Percentiles rank a stretch among this genome's conserved stretches.
Evolutionary conservation across 2,888 invertebrate genomes (phyloP).

Genomic region (Dasypolia templi): DNA sequence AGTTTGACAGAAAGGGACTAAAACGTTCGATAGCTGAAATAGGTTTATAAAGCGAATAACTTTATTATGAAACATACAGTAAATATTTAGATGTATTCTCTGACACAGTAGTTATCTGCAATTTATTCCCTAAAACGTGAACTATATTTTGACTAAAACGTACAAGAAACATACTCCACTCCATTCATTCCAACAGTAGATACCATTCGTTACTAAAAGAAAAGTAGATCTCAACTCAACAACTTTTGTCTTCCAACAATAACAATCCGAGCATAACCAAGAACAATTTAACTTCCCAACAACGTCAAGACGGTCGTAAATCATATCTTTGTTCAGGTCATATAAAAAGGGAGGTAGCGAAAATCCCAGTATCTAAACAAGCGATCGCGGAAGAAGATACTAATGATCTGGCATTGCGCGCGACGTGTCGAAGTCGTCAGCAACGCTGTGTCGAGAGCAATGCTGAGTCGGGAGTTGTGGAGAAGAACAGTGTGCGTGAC

Average conservation of each 20-base stretch:
- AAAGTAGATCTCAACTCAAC: conserved; percentile 31
- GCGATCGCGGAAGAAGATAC: conserved; percentile 62
- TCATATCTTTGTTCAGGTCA: conserved; percentile 57
- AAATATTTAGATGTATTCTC: conserved; percentile 15
- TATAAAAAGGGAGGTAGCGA: conserved; percentile 53
- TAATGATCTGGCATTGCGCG: conserved; percentile 63
- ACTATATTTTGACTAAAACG: conserved; percentile 16
- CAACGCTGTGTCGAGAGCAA: conserved; percentile 6
- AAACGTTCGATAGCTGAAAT: too few relatives aligned
- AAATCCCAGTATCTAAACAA: conserved; percentile 55
- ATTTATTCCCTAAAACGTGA: conserved; percentile 3
- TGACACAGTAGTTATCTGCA: conserved; percentile 2
- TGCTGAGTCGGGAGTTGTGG: conserved; percentile 45
- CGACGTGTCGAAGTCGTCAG: conserved; percentile 54
- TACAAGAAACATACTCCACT: conserved; percentile 7
- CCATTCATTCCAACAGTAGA: conserved; percentile 10
- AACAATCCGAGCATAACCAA: conserved; percentile 44
- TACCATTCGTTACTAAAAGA: conserved; percentile 22
- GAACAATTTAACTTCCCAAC: conserved; percentile 60
- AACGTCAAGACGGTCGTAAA: conserved; percentile 54
- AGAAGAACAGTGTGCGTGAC: conserved; percentile 57
- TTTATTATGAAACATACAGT: too few relatives aligned
- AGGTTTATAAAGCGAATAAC: too few relatives aligned
- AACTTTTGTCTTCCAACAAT: conserved; percentile 46
- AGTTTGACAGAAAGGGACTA: too few relatives aligned